Evolutionary conservation across 2,113 vertebrate species (phyloP), one percentile per base, ranked within the genome.

Genomic region (Gymnogyps californianus): DNA sequence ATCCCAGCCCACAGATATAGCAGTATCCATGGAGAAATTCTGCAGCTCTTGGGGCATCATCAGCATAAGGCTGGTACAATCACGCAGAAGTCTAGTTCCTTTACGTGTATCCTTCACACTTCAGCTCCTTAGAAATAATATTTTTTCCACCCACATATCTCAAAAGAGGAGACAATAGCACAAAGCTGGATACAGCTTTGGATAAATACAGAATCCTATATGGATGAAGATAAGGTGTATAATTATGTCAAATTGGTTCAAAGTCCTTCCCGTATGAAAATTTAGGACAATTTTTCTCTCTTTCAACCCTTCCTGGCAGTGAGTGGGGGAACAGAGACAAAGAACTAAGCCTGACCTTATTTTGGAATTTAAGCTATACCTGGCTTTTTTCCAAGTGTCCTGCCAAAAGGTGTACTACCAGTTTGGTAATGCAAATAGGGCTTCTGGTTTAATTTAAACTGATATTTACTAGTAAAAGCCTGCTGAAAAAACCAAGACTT

Each of bases 391-490:
- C 42, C 49, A 91, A 81, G 91, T 86, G 82, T 85, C 62, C 90
- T 85, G 75, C 12, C 89, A 79, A 83, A 93, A 94, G 64, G 20
- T 83, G 80, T 91, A 59, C 47, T 96, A 70, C 52, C 67, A 82
- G 80, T 90, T 77, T 96, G 57, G 72, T 91, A 90, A 93, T 69
- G 78, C 62, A 97, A 95, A 61, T 96, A 97, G 97, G 97, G 97
- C 97, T 98, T 98, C 97, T 98, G 97, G 97, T 98, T 96, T 97
- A 97, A 96, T 97, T 97, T 98, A 98, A 98, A 98, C 97, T 98
- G 97, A 98, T 98, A 98, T 98, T 98, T 98, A 98, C 97, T 98
- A 98, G 97, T 98, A 98, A 98, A 98, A 96, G 97, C 97, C 97
- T 98, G 97, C 97, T 98, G 97, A 97, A 98, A 97, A 98, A 98